Base-by-base conservation (phyloP, 2,797 vertebrate species). In the Onychomys arenicola region DNA sequence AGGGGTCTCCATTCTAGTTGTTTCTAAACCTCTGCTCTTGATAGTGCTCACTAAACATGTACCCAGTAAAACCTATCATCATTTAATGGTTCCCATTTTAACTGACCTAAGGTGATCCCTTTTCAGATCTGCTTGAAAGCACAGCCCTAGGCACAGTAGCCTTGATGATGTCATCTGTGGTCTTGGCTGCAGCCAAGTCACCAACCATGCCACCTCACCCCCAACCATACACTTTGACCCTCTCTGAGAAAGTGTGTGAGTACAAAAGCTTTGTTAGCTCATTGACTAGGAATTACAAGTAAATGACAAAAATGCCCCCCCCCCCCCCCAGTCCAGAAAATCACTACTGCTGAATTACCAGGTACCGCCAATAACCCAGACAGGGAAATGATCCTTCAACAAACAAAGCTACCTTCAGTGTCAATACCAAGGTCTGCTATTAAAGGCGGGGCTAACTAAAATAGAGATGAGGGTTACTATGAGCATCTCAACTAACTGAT, bases 291-390 rank as follows among this genome's bases (percentile, higher is more conserved):
- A 14, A 63, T 46, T 37, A 61, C 4, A 81, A 65, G 52, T 61
- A 76, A 75, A 89, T 78, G 55, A 91, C 57, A 65, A 63, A 81
- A 90, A 63, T n/a, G 67, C n/a, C n/a, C n/a, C n/a, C n/a, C n/a
- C n/a, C n/a, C n/a, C 63, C 61, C 37, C 49, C 37, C 4, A 65
- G 61, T 46, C 37, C 21, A 84, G 63, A 89, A 85, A 84, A n/a
- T n/a, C 29, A 85, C 7, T 91, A 40, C 29, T 77, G 14, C 10
- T 10, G 78, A 69, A 65, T 86, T 63, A 84, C 29, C 27, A 83
- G 27, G 49, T n/a, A 49, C 23, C 29, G 52, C 75, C 81, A 78
- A 80, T 90, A 61, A 32, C 34, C 27, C 25, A 87, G 65, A 37
- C 78, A 89, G 87, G 78, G 78, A 86, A 90, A 77, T 1, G 92